Conservation (phyloP, 2,797 vertebrate species). For the Sebastiscus tertius region DNA sequence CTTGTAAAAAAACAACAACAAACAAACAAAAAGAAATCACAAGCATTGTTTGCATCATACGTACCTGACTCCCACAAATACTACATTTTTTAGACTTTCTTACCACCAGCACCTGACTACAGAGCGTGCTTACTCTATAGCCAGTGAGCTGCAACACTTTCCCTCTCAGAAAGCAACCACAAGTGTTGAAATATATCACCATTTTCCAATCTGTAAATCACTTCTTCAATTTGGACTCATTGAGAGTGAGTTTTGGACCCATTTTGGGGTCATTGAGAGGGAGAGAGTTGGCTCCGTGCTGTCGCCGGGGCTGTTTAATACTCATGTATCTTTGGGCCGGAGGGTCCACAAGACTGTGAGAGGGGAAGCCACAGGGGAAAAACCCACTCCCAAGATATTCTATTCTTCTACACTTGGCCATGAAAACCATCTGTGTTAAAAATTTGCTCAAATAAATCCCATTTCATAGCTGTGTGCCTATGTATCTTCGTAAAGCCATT, state of each 20-base stretch:
- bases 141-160: constrained; percentile 70
- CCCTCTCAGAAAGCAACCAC: constrained; percentile 50
- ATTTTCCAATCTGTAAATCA: constrained; percentile 1
- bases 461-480: constrained; percentile 67
- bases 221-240: constrained; percentile 8
- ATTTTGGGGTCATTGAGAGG: constrained; percentile 49
- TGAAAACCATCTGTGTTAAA: constrained; percentile 38
- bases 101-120: constrained; percentile 83
- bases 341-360: constrained; percentile 83
- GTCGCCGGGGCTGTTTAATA: constrained; percentile 78
- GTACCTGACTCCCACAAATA: constrained; percentile 86
- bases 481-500: constrained; percentile 33
- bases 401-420: constrained; percentile 25
- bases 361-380: constrained; percentile 41
- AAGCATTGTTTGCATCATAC: constrained; percentile 80
- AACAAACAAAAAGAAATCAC: constrained; percentile 60
- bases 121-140: constrained; percentile 64
- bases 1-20: constrained; percentile 24
- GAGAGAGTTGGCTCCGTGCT: constrained; percentile 79
- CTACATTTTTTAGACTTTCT: constrained; percentile 86
- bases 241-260: constrained; percentile 31
- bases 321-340: constrained; percentile 66
- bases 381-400: constrained; percentile 35
- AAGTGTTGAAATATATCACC: neutral
- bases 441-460: constrained; percentile 72